Evolutionary conservation across 2,888 invertebrate genomes (phyloP), one percentile per base, ranked within the genome.

Genomic region (Tetramorium bicarinatum): DNA sequence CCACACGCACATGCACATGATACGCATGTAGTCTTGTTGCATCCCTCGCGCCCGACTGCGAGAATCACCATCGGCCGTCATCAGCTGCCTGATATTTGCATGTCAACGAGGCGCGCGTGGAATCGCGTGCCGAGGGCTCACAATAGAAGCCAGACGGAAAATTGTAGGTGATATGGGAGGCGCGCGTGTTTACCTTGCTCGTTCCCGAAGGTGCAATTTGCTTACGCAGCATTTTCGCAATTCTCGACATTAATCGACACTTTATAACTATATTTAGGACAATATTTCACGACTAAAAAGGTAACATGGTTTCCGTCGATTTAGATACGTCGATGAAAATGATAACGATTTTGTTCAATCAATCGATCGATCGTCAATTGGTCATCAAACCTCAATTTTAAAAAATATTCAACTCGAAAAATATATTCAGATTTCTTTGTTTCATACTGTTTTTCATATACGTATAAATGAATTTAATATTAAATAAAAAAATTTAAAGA

Each of bases 41-140:
- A 80, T 80, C 79, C 79, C 79, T 67, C 52, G 18, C 75, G 15
- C n/a, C 79, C 29, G 44, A 52, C 56, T 41, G 18, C 25, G 59
- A 59, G 41, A 44, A 25, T 62, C 75, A 2, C 56, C 67, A 21
- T n/a, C 34, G 56, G 18, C 13, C 59, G 21, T 71, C 59, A 61
- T 80, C 79, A 80, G 72, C 72, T 80, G 79, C 34, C 21, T 15
- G 72, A 80, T 80, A 80, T 72, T 72, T 72, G 81, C 76, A 54
- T 77, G 77, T 64, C 81, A 62, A 74, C 62, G 59, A 82, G 77
- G 29, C 29, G 49, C 61, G 44, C n/a, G 61, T 38, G 75, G 29
- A 76, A 75, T 81, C 77, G 77, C 79, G 71, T 77, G 76, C 67
- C 52, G 54, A 41, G 41, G 13, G 11, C 67, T 41, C 41, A 77